Conservation (phyloP, 53 echinoderm and acorn worm species). For the Zoroaster sp. region DNA sequence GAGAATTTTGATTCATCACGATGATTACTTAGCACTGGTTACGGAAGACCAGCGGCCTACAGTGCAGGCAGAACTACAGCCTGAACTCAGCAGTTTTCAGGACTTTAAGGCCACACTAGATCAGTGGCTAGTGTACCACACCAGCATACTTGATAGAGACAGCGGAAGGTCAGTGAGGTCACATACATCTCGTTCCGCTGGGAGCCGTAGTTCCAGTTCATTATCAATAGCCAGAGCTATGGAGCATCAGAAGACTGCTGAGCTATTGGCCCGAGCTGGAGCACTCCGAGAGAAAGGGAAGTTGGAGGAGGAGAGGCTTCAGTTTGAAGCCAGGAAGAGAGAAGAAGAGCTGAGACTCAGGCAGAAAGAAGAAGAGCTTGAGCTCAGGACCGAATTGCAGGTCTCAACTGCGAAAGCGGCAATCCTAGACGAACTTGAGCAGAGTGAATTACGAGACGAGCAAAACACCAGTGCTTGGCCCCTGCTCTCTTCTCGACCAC, state of each 20-base stretch:
- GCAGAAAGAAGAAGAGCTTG: conserved; percentile 28
- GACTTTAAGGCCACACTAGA: neutral
- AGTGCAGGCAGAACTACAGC: conserved; percentile 10
- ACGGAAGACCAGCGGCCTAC: conserved; percentile 10
- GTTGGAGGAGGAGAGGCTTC: conserved; percentile 21
- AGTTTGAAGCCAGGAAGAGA: conserved; percentile 20
- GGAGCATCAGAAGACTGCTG: conserved; percentile 28
- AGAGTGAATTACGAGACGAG: conserved; percentile 8
- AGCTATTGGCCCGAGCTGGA: neutral
- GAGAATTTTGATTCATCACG: neutral
- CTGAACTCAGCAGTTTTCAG: neutral
- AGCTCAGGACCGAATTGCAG: conserved; percentile 27
- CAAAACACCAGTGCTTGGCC: neutral
- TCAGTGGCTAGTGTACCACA: conserved; percentile 19
- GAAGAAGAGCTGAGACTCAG: conserved; percentile 7
- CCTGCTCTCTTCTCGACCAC: neutral
- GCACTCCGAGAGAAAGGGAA: conserved; percentile 31
- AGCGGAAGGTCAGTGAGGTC: conserved; percentile 11
- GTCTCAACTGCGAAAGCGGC: conserved; percentile 7
- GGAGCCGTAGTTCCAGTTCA: conserved; percentile 27
- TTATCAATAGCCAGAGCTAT: conserved; percentile 14
- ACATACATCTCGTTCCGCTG: neutral
- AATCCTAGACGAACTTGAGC: conserved; percentile 13
- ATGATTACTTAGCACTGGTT: conserved; percentile 8
- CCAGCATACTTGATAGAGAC: neutral